Percentiles rank a stretch among this genome's conserved stretches.
Conservation (phyloP, 2,888 invertebrate genomes). For the Augiades crinisus region DNA sequence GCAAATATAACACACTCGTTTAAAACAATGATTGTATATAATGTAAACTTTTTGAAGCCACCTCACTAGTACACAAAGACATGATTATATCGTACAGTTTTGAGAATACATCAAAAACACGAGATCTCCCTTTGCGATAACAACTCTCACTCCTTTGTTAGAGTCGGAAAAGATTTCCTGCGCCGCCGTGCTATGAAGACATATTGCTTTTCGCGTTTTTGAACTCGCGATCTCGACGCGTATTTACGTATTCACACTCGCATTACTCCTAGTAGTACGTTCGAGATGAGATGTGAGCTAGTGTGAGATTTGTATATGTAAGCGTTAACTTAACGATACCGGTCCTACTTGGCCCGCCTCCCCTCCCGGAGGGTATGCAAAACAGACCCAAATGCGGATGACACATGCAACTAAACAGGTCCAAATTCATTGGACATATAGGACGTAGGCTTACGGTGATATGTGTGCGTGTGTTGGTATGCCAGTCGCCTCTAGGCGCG, state of each 20-base stretch:
- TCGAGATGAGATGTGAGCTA: conserved; percentile 69
- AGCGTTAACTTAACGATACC: conserved; percentile 69
- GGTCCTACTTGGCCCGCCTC: conserved; percentile 47
- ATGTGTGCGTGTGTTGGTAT: conserved; percentile 78
- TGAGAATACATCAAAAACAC: conserved; percentile 40
- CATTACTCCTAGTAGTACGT: conserved; percentile 74
- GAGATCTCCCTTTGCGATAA: conserved; percentile 64
- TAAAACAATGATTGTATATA: neutral
- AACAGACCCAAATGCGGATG: conserved; percentile 55
- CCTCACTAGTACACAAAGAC: neutral
- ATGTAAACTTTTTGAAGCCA: neutral
- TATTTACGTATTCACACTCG: conserved; percentile 81
- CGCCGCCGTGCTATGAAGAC: conserved; percentile 69
- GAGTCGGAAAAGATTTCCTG: conserved; percentile 69
- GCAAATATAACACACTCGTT: no score
- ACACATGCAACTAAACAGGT: conserved; percentile 68
- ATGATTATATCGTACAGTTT: conserved; percentile 4
- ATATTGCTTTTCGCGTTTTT: conserved; percentile 81
- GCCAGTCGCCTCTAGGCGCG: conserved; percentile 80
- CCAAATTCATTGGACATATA: conserved; percentile 63
- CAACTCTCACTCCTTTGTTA: conserved; percentile 64
- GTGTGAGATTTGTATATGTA: conserved; percentile 61
- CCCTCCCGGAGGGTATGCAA: conserved; percentile 56
- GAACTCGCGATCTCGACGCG: conserved; percentile 76
- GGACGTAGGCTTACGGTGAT: conserved; percentile 61